These are phyloP conservation scores for Heteromormyrus szaboi DNA, from an alignment of 2,797 vertebrate genomes.

Conservation along the genomic window DNA sequence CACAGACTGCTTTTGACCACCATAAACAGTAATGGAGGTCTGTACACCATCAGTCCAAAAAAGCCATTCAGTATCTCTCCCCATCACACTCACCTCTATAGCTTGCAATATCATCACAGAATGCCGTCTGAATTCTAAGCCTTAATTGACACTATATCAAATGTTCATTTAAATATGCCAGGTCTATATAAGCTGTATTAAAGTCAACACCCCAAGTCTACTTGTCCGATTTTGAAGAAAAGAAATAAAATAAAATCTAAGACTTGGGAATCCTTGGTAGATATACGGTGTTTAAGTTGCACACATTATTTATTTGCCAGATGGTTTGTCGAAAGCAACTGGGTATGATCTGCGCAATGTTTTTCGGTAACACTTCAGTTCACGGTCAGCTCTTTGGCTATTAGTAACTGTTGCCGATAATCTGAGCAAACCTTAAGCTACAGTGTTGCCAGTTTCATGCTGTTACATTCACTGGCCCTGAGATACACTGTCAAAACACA, in stretches of 20 bases:
- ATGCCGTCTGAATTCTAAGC: neutral
- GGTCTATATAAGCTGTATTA: neutral
- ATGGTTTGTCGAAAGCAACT: neutral
- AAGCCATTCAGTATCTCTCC: neutral
- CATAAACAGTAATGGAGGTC: neutral
- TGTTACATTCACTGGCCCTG: neutral
- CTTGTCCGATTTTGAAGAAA: neutral
- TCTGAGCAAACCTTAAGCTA: neutral
- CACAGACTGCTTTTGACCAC: neutral
- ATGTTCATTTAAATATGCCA: neutral
- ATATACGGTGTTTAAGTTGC: neutral
- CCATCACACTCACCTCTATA: neutral
- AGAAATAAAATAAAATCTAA: neutral
- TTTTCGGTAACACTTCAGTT: neutral
- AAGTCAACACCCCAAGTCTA: neutral
- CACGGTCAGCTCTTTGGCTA: neutral
- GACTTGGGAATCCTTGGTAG: neutral
- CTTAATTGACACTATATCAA: neutral
- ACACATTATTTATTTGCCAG: neutral
- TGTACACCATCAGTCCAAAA: neutral
- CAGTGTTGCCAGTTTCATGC: neutral
- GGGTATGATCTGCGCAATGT: neutral
- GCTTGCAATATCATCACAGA: neutral
- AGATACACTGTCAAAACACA: neutral
- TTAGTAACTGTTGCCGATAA: neutral